phyloP scores from a whole-genome alignment of 2,888 invertebrate genomes.

The Chrysolina americana region DNA sequence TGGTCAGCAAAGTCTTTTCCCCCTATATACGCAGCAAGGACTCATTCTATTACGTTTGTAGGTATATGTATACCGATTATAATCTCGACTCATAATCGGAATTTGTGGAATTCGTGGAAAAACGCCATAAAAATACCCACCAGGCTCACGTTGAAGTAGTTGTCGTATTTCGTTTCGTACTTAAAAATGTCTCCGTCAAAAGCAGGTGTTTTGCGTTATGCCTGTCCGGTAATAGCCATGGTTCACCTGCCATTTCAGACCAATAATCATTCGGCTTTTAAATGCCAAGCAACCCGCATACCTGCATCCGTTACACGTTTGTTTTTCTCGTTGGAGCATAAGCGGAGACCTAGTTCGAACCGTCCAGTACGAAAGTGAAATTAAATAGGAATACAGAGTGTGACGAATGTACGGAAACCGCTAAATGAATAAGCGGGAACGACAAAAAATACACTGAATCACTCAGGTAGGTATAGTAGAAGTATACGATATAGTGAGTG shows the following conservation, averaged over 20 bases:
- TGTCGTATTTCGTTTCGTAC: constrained; percentile 8
- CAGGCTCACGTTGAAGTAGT: constrained; percentile 8
- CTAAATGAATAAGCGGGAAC: background rate
- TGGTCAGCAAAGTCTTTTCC: too few relatives aligned
- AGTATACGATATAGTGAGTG: too few relatives aligned
- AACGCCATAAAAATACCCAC: background rate
- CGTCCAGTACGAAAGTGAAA: constrained; percentile 32
- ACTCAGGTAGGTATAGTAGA: constrained; percentile 22
- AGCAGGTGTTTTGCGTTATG: constrained; percentile 35
- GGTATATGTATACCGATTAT: too few relatives aligned
- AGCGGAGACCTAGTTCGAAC: constrained; percentile 31
- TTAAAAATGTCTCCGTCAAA: constrained; percentile 7
- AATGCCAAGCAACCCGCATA: constrained; percentile 51
- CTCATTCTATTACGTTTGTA: too few relatives aligned
- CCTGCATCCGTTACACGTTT: constrained; percentile 39
- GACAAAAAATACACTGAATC: too few relatives aligned
- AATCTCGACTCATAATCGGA: too few relatives aligned
- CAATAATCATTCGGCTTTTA: constrained; percentile 43
- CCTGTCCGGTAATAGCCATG: constrained; percentile 37
- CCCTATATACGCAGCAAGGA: too few relatives aligned
- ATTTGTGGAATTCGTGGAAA: too few relatives aligned
- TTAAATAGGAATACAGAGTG: background rate
- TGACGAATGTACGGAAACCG: background rate
- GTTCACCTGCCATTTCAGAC: constrained; percentile 50
- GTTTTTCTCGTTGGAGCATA: constrained; percentile 24